Evolutionary conservation across 2,113 vertebrate species (phyloP), one percentile per base, ranked within the genome.

Genomic region (Toxotes chatareus): DNA sequence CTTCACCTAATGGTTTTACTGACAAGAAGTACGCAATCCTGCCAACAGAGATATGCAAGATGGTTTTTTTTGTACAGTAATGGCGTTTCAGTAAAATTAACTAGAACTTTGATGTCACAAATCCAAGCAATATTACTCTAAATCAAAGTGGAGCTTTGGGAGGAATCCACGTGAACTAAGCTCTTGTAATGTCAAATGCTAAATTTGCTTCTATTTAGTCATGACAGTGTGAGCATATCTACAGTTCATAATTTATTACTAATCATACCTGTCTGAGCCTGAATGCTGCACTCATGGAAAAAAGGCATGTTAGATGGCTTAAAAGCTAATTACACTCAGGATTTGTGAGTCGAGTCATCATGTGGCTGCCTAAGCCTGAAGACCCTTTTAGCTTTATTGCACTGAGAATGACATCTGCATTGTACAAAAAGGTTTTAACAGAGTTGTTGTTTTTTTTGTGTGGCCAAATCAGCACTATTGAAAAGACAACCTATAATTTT

Each of bases 301-400:
- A 27, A 79, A 38, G 55, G 21, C 60, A 66, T 74, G 79, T 40
- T 23, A 21, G 70, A 82, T 51, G 62, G 71, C 67, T 91, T 88
- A 90, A 86, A 85, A 88, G 88, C 64, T 88, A 81, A 90, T 89
- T 89, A 90, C 38, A 73, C 47, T 55, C 1, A 34, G 73, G 76
- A 87, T 68, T 76, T 72, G 68, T 78, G 65, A 63, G 70, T 87
- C 72, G 38, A 72, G 55, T 85, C 78, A 63, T 79, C 44, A 66
- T 65, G 32, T 64, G 46, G 63, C n/a, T 73, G 76, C 17, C 23
- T 10, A 17, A 21, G 72, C n/a, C 55, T 57, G 40, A 60, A 62
- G 51, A 62, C 23, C 40, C 4, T 53, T 79, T 56, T 23, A 40
- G 31, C 23, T 67, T 79, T 74, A 47, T 34, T 83, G 53, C 40